phyloP scores from a whole-genome alignment of 35 echinoderm and acorn worm genomes.

The Ophioderma brevispina region DNA sequence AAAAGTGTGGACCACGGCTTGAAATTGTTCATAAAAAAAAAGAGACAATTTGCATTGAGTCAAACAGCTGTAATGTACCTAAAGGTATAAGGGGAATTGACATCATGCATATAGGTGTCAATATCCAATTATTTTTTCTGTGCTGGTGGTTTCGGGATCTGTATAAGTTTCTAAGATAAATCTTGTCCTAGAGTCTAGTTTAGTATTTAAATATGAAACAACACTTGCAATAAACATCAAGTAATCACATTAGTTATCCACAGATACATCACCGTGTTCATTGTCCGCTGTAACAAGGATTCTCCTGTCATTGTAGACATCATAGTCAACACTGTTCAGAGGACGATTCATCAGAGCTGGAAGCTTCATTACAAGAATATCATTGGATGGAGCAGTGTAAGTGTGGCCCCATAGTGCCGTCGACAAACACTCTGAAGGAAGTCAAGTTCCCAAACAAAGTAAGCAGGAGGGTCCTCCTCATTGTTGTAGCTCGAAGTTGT shows the following conservation, averaged over 20 bases:
- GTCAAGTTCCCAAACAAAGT: not conserved
- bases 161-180: too few species aligned
- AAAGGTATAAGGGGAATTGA: too few species aligned
- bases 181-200: too few species aligned
- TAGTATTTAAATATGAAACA: not conserved
- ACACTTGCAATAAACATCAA: not conserved
- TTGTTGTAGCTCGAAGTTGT: not conserved
- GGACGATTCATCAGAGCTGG: not conserved
- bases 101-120: too few species aligned
- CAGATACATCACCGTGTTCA: not conserved
- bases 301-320: not conserved
- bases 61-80: too few species aligned
- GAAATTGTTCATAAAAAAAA: too few species aligned
- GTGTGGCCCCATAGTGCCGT: not conserved
- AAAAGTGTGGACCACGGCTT: too few species aligned
- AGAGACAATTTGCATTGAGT: too few species aligned
- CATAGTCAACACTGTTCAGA: not conserved
- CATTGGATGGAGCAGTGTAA: not conserved
- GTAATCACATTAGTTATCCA: not conserved
- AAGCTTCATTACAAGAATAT: not conserved
- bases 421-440: not conserved
- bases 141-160: too few species aligned
- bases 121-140: too few species aligned
- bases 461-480: not conserved
- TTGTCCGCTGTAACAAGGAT: not conserved